A percentile compares a stretch with the other conserved stretches of the same genome.
Evolutionary conservation across 2,797 vertebrate species (phyloP).

Genomic region (Pseudotriccus pelzelni): DNA sequence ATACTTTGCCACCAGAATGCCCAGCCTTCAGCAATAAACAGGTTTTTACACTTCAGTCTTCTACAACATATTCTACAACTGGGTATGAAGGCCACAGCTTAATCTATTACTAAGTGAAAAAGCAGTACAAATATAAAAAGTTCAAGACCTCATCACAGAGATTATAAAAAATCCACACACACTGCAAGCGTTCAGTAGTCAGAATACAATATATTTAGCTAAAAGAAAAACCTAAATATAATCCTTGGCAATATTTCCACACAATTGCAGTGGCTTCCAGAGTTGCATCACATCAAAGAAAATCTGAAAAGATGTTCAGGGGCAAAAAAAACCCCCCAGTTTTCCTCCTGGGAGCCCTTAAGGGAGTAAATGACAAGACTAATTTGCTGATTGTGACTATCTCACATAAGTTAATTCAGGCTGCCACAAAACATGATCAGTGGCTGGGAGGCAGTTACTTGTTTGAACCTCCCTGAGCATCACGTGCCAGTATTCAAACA

Average conservation of each 20-base stretch:
- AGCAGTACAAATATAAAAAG: background rate
- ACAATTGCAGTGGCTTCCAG: background rate
- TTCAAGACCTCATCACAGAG: background rate
- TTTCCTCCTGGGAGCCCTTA: background rate
- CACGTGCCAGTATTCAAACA: background rate
- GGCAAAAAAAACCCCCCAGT: background rate
- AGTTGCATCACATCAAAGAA: background rate
- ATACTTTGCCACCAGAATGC: background rate
- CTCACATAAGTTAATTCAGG: background rate
- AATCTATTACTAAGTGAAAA: background rate
- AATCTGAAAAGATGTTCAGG: background rate
- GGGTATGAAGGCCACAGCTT: background rate
- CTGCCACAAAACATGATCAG: background rate
- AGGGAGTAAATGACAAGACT: background rate
- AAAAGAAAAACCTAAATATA: background rate
- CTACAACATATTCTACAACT: background rate
- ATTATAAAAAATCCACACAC: background rate
- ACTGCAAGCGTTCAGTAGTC: background rate
- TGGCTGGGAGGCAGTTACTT: background rate
- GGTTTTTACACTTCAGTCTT: background rate
- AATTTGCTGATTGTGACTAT: background rate
- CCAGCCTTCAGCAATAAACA: background rate
- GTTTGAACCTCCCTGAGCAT: background rate
- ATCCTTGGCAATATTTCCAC: background rate
- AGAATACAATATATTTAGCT: background rate